Conservation (phyloP, 2,888 invertebrate genomes). For the Drosophila anomalata region DNA sequence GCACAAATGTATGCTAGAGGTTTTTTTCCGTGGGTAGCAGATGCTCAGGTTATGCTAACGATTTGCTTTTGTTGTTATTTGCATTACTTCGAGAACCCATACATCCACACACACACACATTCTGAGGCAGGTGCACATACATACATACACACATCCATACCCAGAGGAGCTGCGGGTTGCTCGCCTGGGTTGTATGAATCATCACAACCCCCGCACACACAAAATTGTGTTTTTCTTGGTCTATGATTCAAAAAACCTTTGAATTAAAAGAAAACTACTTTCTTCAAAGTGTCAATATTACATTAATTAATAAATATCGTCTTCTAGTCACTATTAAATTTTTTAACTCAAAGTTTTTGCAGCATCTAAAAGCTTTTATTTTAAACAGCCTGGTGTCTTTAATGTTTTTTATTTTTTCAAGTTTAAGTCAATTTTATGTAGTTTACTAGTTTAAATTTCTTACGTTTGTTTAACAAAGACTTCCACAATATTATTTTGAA, state of each 20-base stretch:
- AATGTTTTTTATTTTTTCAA: background rate
- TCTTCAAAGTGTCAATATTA: background rate
- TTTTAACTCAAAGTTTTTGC: background rate
- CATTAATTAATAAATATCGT: background rate
- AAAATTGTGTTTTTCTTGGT: slow-evolving; percentile 31
- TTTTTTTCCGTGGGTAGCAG: slow-evolving; percentile 30
- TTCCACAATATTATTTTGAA: background rate
- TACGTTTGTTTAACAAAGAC: slow-evolving; percentile 11
- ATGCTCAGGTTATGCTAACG: slow-evolving; percentile 44
- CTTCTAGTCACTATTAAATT: background rate
- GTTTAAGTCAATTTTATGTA: background rate
- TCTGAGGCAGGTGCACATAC: slow-evolving; percentile 7
- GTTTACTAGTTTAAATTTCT: background rate
- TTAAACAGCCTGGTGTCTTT: background rate
- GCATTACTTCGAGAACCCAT: slow-evolving; percentile 50
- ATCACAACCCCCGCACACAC: slow-evolving; percentile 52
- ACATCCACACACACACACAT: slow-evolving; percentile 15
- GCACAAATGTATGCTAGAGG: slow-evolving; percentile 38
- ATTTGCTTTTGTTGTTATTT: slow-evolving; percentile 66
- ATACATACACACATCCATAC: slow-evolving; percentile 11
- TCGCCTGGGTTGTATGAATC: slow-evolving; percentile 62
- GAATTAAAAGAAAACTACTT: background rate
- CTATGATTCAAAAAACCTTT: slow-evolving; percentile 11
- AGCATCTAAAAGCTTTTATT: slow-evolving; percentile 5
- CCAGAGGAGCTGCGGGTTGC: slow-evolving; percentile 35